These are phyloP conservation scores for Himalopsyche tibetana DNA, from an alignment of 2,888 invertebrate species.

Conservation along the genomic window DNA sequence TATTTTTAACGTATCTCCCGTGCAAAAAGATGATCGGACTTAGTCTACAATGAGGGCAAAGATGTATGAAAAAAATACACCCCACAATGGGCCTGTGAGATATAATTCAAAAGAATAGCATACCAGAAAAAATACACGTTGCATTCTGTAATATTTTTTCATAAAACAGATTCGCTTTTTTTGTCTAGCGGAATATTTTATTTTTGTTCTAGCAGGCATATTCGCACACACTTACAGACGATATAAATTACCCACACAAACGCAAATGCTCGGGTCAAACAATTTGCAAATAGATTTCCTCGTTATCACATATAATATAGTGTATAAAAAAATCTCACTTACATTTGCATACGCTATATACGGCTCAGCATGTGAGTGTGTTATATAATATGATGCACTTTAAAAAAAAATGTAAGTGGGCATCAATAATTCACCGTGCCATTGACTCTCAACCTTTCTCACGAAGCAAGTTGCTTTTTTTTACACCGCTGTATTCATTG, in stretches of 20 bases:
- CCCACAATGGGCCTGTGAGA: too few species aligned
- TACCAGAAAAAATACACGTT: too few species aligned
- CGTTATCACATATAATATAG: conserved; percentile 51
- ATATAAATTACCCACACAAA: conserved; percentile 47
- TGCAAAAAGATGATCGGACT: too few species aligned
- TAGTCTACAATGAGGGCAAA: too few species aligned
- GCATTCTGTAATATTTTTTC: background rate
- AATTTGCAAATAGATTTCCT: conserved; percentile 63
- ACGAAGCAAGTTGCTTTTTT: too few species aligned
- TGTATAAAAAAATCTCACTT: conserved; percentile 37
- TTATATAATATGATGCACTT: conserved; percentile 60
- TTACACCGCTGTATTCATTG: too few species aligned
- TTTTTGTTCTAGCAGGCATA: background rate
- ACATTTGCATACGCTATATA: background rate
- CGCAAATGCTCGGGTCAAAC: conserved; percentile 49
- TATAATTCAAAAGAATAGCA: too few species aligned
- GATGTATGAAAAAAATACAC: too few species aligned
- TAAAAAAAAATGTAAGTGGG: conserved; percentile 48
- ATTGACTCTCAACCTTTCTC: conserved; percentile 13
- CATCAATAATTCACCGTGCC: background rate
- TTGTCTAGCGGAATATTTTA: background rate
- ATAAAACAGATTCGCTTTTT: background rate
- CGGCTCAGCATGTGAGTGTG: background rate
- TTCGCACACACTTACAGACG: conserved; percentile 41
- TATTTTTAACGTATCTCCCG: too few species aligned